Conservation (phyloP, 1,140 invertebrate genomes). For the fruit fly (Drosophila melanogaster) region DNA sequence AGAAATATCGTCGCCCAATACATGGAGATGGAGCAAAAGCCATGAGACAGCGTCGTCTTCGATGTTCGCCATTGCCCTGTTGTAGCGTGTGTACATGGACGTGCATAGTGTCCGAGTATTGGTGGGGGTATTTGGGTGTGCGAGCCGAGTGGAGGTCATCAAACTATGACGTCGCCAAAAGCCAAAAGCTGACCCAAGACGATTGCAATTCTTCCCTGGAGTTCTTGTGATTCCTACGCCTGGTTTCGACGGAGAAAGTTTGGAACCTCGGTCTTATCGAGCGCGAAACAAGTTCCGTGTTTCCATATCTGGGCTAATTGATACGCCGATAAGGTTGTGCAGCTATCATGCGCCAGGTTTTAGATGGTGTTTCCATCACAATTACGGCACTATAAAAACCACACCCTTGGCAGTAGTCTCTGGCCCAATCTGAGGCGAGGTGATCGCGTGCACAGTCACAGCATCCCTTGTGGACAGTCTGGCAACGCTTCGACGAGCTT, state of each 20-base stretch:
- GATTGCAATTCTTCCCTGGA: conserved; percentile 26
- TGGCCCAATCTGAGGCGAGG: background rate
- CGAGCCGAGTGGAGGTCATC: conserved; percentile 61
- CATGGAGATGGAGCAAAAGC: conserved; percentile 42
- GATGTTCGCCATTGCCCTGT: conserved; percentile 51
- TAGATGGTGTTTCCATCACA: conserved; percentile 3
- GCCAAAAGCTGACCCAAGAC: conserved; percentile 25
- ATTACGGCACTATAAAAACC: conserved; percentile 7
- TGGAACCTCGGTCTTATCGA: conserved; percentile 31
- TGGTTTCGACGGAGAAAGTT: conserved; percentile 3
- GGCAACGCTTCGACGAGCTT: conserved; percentile 18
- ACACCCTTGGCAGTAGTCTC: conserved; percentile 2
- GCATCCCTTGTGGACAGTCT: conserved; percentile 34
- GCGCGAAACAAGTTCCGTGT: conserved; percentile 35
- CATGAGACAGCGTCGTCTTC: conserved; percentile 49
- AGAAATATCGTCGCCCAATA: conserved; percentile 48
- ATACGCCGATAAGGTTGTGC: conserved; percentile 55
- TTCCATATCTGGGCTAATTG: conserved; percentile 70
- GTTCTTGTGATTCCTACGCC: background rate
- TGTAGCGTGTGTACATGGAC: conserved; percentile 39
- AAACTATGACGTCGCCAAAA: conserved; percentile 71
- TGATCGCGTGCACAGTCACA: conserved; percentile 28
- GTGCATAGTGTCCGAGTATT: conserved; percentile 35
- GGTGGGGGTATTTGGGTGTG: conserved; percentile 26
- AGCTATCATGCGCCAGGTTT: conserved; percentile 22